Evolutionary conservation across 2,797 vertebrate species (phyloP), one percentile per base, ranked within the genome.

Genomic region (Caiman crocodilus): DNA sequence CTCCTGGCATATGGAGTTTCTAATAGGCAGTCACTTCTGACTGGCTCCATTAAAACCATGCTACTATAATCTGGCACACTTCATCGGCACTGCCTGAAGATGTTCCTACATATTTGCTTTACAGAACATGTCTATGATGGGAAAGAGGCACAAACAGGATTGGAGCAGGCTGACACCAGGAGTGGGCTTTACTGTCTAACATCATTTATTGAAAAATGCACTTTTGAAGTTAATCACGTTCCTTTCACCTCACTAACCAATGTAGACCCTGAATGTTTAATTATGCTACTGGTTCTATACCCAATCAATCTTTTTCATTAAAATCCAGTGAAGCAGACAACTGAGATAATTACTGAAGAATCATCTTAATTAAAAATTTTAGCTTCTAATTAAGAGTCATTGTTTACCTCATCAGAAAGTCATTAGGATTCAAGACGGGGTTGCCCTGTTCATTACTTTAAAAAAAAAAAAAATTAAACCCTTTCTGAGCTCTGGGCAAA

Each of bases 341-440:
- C 96, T 96, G 96, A 98, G 98, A 98, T 99, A 98, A 99, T 99
- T 98, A 98, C 97, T 98, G 96, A 94, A 96, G 98, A 98, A 97
- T 98, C 98, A 97, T 99, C 98, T 99, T 99, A 99, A 99, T 99
- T 99, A 99, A 99, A 98, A 99, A 98, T 96, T 98, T 98, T 98
- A 98, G 97, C 97, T 98, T 97, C 97, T 98, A 98, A 99, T 99
- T 99, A 98, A 98, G 97, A 98, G 97, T 98, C 98, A 98, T 98
- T 99, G 98, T 99, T 99, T 99, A 99, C 98, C 97, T 99, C 98
- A 98, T 98, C 98, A 98, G 97, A 97, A 97, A 97, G 90, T 95
- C 95, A 98, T 98, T 98, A 97, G 96, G 97, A 98, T 98, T 98
- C 98, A 98, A 96, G 97, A 98, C 97, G 97, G 94, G 87, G 94